Conservation (phyloP, 1,140 invertebrate genomes). For the Paralvinella palmiformis region DNA sequence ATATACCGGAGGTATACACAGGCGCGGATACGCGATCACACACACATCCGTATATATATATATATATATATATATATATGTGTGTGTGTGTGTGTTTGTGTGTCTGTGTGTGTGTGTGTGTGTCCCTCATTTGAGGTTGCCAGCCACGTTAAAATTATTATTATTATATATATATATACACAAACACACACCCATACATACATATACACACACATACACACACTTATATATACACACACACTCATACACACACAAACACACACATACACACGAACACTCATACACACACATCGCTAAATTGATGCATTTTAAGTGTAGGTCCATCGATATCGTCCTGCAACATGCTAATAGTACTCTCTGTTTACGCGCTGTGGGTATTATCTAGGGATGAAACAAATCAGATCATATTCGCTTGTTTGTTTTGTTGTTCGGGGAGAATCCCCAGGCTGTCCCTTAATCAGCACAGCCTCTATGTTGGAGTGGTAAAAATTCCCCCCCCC, state of each 20-base stretch:
- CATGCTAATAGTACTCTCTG: not conserved
- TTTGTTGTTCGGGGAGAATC: no score
- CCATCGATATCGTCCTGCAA: no score
- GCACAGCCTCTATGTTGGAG: no score
- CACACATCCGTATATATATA: not conserved
- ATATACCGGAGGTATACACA: constrained; percentile 4
- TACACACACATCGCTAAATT: no score
- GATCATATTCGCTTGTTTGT: not conserved
- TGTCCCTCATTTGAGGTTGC: no score
- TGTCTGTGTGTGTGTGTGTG: constrained; percentile 3
- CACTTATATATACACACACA: not conserved
- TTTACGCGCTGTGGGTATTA: not conserved
- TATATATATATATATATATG: constrained; percentile 1
- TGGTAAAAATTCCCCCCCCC: no score
- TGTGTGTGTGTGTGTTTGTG: not conserved
- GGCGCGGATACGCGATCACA: not conserved
- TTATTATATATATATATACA: constrained; percentile 8
- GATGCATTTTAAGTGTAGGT: no score
- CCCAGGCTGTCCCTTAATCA: no score
- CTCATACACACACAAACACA: not conserved
- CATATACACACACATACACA: constrained; percentile 5
- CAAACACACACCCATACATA: constrained; percentile 9
- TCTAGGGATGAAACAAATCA: not conserved
- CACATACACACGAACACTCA: not conserved
- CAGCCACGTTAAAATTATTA: no score